Evolutionary conservation across 2,113 vertebrate genomes (phyloP).

Genomic region (Cheirogaleus medius): DNA sequence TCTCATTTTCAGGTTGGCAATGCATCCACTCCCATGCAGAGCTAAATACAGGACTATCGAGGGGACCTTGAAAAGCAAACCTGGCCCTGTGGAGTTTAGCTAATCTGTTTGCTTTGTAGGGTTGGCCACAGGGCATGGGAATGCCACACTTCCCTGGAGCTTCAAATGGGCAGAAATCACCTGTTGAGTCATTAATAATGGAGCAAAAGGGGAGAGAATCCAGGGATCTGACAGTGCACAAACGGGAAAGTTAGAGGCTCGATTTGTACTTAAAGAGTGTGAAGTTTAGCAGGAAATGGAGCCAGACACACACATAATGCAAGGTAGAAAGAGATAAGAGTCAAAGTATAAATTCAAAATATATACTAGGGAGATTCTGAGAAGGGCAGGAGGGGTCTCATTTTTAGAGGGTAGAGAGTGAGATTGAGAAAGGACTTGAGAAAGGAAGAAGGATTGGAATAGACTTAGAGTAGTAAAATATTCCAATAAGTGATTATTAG

Average conservation of each 20-base stretch:
- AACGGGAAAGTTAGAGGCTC: neutral
- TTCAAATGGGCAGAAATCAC: neutral
- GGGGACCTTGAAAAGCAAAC: neutral
- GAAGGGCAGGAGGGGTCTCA: neutral
- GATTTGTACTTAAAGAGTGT: neutral
- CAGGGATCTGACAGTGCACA: neutral
- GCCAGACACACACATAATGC: neutral
- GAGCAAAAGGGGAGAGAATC: neutral
- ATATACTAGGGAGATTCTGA: neutral
- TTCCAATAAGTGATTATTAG: neutral
- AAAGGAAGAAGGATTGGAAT: neutral
- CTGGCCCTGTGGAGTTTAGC: neutral
- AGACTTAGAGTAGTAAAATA: neutral
- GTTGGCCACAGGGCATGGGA: neutral
- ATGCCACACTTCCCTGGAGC: neutral
- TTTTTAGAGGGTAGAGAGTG: neutral
- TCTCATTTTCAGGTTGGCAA: conserved; percentile 31
- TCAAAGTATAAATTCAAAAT: neutral
- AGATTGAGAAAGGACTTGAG: neutral
- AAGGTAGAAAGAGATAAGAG: neutral
- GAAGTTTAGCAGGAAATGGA: neutral
- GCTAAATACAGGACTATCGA: neutral
- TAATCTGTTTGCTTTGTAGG: neutral
- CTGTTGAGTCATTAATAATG: neutral
- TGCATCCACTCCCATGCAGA: neutral